These are phyloP conservation scores for Cyclura pinguis DNA, from an alignment of 2,797 vertebrate species.

Conservation along the genomic window DNA sequence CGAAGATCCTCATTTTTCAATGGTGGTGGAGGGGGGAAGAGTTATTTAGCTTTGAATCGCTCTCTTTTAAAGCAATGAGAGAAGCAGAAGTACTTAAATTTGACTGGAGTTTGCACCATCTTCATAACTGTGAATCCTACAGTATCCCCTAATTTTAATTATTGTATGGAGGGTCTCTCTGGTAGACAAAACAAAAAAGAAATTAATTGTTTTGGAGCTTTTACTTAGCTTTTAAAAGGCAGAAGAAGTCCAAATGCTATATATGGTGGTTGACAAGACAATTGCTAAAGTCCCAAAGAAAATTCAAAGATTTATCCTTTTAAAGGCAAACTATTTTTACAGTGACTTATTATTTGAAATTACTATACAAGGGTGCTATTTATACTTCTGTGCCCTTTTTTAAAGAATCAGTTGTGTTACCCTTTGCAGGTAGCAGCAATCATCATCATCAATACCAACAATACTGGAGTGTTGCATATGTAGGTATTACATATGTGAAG, in stretches of 20 bases:
- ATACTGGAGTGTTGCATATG: neutral
- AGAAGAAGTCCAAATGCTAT: neutral
- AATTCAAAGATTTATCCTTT: neutral
- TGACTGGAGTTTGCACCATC: neutral
- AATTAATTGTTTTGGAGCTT: neutral
- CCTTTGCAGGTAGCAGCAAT: neutral
- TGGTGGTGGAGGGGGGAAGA: neutral
- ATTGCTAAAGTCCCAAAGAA: neutral
- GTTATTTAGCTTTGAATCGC: neutral
- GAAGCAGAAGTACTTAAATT: neutral
- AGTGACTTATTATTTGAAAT: neutral
- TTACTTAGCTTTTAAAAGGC: neutral
- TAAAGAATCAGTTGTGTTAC: neutral
- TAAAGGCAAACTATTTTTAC: neutral
- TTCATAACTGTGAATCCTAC: neutral
- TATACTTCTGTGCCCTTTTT: neutral
- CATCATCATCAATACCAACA: neutral
- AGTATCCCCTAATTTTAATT: neutral
- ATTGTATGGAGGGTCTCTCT: neutral
- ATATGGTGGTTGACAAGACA: neutral
- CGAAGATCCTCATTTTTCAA: neutral
- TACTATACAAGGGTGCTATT: neutral
- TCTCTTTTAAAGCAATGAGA: neutral
- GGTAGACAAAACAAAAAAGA: neutral
- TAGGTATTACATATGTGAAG: neutral